Percentiles rank a stretch among this genome's conserved stretches.
Evolutionary conservation across 1,140 invertebrate species (phyloP).

Genomic region (Drosophila rhopaloa): DNA sequence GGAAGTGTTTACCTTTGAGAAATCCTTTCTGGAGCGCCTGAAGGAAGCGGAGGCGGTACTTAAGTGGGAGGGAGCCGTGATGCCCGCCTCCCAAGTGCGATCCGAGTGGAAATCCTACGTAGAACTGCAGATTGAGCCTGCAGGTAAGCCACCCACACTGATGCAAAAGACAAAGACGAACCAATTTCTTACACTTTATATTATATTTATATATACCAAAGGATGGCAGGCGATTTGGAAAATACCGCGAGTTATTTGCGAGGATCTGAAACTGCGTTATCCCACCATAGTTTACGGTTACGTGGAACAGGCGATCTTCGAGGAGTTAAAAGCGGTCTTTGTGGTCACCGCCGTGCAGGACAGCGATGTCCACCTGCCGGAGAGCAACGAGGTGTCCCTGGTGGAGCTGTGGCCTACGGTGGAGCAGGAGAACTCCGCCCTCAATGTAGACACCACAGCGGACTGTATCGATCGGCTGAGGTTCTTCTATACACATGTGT

Average conservation of each 20-base stretch:
- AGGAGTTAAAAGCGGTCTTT: conserved; percentile 85
- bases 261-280: conserved; percentile 86
- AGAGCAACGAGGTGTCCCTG: conserved; percentile 86
- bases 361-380: conserved; percentile 86
- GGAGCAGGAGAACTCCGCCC: conserved; percentile 85
- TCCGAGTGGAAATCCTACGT: conserved; percentile 86
- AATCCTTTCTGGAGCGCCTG: conserved; percentile 86
- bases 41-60: conserved; percentile 86
- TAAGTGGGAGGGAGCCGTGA: conserved; percentile 78
- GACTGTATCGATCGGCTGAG: conserved; percentile 86
- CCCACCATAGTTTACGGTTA: conserved; percentile 87
- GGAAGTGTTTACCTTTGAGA: conserved; percentile 87
- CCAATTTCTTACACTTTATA: not conserved
- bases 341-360: conserved; percentile 86
- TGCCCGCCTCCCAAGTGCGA: conserved; percentile 85
- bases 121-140: conserved; percentile 86
- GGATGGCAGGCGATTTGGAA: conserved; percentile 89
- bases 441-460: conserved; percentile 85
- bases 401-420: conserved; percentile 87
- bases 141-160: conserved; percentile 56
- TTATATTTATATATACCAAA: conserved; percentile 10
- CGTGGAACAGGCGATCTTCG: conserved; percentile 85
- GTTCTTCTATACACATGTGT: conserved; percentile 87
- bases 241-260: conserved; percentile 86
- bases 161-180: conserved; percentile 14